Base-by-base conservation (phyloP, 2,797 vertebrate species). In the Myotis planiceps region DNA sequence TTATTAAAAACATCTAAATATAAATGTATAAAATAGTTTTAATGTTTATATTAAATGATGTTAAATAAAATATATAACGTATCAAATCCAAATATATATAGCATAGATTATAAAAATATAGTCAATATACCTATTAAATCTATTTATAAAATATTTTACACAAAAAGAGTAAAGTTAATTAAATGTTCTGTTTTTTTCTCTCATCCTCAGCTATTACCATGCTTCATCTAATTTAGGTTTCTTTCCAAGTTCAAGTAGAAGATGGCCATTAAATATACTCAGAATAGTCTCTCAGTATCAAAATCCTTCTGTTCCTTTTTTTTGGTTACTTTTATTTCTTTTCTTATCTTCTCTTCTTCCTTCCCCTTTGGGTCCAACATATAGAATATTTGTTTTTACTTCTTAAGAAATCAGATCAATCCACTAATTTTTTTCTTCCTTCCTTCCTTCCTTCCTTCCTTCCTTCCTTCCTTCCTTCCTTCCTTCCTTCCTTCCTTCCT, bases 211-310 rank as follows among this genome's bases (percentile, higher is more conserved):
- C 27, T 90, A 63, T 78, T 51, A 42, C 32, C 9, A 34, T 37
- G 6, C 25, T 75, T 82, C 47, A 68, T n/a, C n/a, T 89, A 89
- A 84, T 53, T 51, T 51, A 34, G 7, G 51, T 18, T 29, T 71
- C 72, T 78, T 78, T 84, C 71, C 42, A 84, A 60, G 18, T 78
- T 80, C 32, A 84, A 60, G 51, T 60, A 84, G 29, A 94, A 83
- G 21, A 84, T 21, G 76, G 51, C 13, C 16, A 71, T 42, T 42
- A 78, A 60, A 84, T 78, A 58, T 69, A 39, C 51, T 90, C 49
- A 78, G 79, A 89, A 94, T 16, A 76, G 15, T 78, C 51, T 87
- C 75, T 93, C 21, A 78, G 39, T 78, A 84, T 84, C 63, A 84
- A 45, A 45, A 45, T 45, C 12, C 45, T 45, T 45, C 45, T 45